phyloP scores from a whole-genome alignment of 1,140 invertebrate species.

The Acromyrmex heyeri region DNA sequence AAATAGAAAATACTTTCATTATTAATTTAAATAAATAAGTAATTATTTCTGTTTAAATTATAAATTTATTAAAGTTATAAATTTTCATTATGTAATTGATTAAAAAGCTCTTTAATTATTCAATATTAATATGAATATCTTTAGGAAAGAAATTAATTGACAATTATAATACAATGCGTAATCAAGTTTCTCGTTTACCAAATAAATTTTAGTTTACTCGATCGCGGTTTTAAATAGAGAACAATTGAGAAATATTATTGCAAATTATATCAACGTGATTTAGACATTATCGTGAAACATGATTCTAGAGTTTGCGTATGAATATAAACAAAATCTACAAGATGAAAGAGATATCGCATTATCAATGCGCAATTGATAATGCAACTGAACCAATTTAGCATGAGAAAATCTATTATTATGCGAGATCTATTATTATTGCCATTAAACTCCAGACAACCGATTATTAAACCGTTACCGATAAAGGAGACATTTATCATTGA shows the following conservation, averaged over 20 bases:
- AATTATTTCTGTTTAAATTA: not conserved
- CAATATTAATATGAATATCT: not conserved
- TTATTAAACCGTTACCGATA: conserved; percentile 35
- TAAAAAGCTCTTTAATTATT: conserved; percentile 1
- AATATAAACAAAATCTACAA: not conserved
- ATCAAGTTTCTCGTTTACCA: not conserved
- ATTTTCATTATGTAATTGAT: not conserved
- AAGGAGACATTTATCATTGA: conserved; percentile 19
- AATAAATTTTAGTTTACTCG: not conserved
- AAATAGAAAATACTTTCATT: not conserved
- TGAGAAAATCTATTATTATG: conserved; percentile 3
- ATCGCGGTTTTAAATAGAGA: not conserved
- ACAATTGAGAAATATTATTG: not conserved
- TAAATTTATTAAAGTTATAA: not conserved
- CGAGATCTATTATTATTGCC: not conserved
- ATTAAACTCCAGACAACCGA: conserved; percentile 5
- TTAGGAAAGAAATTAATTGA: conserved; percentile 3
- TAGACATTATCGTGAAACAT: not conserved
- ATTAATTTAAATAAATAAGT: not conserved
- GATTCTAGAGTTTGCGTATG: not conserved
- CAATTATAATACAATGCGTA: not conserved
- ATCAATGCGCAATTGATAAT: conserved; percentile 1
- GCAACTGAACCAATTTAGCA: not conserved
- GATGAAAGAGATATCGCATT: not conserved
- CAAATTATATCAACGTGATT: conserved; percentile 1